Base-by-base conservation (phyloP, 2,797 vertebrate genomes). In the Cercopithecus hamlyni region DNA sequence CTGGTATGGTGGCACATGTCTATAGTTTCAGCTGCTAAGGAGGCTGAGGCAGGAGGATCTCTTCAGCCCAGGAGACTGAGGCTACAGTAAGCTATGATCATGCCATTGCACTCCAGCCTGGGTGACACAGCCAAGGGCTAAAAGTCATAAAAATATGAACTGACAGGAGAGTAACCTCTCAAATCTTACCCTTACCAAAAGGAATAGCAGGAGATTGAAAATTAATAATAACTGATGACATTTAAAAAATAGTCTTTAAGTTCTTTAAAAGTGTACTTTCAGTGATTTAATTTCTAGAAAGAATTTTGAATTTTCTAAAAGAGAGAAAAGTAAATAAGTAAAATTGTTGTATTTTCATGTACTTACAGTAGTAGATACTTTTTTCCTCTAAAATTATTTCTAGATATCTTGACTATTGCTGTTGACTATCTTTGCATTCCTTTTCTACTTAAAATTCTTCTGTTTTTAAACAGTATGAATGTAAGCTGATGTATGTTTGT, bases 371-470 rank as follows among this genome's bases (percentile, higher is more conserved):
- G 27, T 70, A 95, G 27, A 30, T 85, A 61, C 19, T 5, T 45
- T 45, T 89, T 58, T 55, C n/a, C 77, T 93, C 72, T 70, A 27
- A 79, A 93, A 91, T 88, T 93, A 55, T 90, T 89, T 88, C 67
- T 82, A 77, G 75, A 58, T 19, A 82, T 95, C 61, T 83, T 87
- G 26, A 52, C 30, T 92, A 30, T 36, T 73, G 4, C 10, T 72
- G 33, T 95, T 93, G 55, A 85, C 52, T 82, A 6, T 64, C 58
- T 89, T 90, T 76, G 33, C 67, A 50, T 85, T 79, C 52, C 13
- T 90, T 93, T 81, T 85, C 70, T 92, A 48, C 82, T 79, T 92
- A 58, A 85, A 90, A 90, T 26, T 73, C 45, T 91, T 91, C 39
- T 72, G 10, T 84, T 94, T 80, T 73, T 85, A 75, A 91, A 48